Evolutionary conservation across 2,113 vertebrate species (phyloP).

Genomic region (Ophiodon elongatus): DNA sequence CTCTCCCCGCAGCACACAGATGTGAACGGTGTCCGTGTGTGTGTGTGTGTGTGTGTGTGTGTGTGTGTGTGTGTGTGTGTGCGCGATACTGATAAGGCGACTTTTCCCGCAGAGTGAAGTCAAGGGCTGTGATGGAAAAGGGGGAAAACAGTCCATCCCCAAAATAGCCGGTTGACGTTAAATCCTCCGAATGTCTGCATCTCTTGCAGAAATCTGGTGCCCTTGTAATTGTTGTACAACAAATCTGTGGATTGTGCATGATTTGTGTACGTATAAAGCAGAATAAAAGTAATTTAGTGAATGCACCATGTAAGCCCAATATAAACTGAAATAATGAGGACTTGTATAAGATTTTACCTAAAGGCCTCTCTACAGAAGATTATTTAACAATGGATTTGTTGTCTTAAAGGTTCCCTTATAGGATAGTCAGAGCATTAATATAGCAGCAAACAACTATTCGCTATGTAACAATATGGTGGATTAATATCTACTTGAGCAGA

Average conservation of each 20-base stretch:
- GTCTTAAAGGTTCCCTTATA: no score
- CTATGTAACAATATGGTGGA: no score
- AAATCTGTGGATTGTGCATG: not conserved
- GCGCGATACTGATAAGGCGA: not conserved
- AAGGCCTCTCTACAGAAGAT: not conserved
- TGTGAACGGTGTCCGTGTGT: no score
- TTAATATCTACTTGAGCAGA: no score
- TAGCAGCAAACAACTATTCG: no score
- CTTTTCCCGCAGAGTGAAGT: not conserved
- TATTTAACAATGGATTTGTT: not conserved
- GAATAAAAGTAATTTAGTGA: not conserved
- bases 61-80: not conserved
- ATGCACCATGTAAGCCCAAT: not conserved
- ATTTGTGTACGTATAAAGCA: not conserved
- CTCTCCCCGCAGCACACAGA: no score
- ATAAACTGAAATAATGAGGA: not conserved
- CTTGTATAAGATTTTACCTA: not conserved
- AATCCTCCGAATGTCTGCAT: not conserved
- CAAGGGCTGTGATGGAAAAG: not conserved
- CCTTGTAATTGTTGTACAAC: not conserved
- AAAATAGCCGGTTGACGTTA: not conserved
- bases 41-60: not conserved
- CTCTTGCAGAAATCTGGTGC: not conserved
- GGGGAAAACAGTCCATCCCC: not conserved
- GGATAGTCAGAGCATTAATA: no score